Evolutionary conservation across 1,140 invertebrate genomes (phyloP), one percentile per base, ranked within the genome.

Genomic region (Lepidurus apus): DNA sequence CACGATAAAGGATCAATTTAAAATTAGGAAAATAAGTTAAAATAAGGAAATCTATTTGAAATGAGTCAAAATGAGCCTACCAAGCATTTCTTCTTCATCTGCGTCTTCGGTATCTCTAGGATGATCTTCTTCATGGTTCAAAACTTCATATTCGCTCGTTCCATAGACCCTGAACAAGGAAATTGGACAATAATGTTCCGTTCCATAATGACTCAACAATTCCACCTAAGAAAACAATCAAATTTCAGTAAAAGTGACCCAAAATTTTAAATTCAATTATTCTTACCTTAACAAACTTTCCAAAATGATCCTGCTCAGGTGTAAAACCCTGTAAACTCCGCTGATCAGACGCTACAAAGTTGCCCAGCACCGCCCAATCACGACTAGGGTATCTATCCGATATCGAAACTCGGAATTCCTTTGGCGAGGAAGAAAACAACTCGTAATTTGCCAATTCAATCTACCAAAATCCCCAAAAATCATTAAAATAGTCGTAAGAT

Each of bases 391-490:
- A 97, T 73, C 95, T 89, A 86, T 98, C 96, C 82, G 94, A 95
- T 11, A 96, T 91, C 79, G 88, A 94, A 0, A 95, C 90, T 26
- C 90, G 89, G 84, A 99, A 94, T 78, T 97, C 93, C 84, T 93
- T 93, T 6, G 97, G 97, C 17, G 93, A 94, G 0, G 97, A 99
- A 17, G 97, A 98, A 86, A 99, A 99, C 24, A 99, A 86, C 86
- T 99, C 98, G 84, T 98, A 97, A 85, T 99, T 99, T 11, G 96
- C 98, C 77, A 99, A 87, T 82, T 99, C 96, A 80, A 99, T 92
- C 85, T 87, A 82, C 74, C 86, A 86, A 76, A 85, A 75, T 81
- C 82, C 42, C 11, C 47, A 21, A 75, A 75, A 78, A n/a, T n/a
- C 9, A 79, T 6, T n/a, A 74, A 34, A 80, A 21, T 76, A 13